Conservation (phyloP, 2,113 vertebrate species). For the Eira barbara region DNA sequence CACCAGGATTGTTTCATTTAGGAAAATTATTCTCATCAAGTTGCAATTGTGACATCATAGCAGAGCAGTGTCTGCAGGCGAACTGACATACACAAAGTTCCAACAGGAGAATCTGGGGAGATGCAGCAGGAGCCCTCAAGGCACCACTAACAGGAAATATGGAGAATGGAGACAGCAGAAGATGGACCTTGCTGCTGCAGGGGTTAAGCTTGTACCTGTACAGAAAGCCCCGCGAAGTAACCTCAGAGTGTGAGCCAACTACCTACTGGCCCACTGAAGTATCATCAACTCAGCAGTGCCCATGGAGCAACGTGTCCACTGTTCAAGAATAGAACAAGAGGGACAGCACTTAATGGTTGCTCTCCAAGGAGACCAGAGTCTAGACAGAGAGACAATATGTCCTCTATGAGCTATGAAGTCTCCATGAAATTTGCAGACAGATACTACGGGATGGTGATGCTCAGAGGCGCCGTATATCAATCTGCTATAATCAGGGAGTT, state of each 20-base stretch:
- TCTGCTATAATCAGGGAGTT: not conserved
- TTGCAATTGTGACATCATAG: slow-evolving; percentile 23
- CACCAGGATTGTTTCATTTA: slow-evolving; percentile 57
- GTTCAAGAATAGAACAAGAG: not conserved
- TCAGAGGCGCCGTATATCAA: not conserved
- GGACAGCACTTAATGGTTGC: not conserved
- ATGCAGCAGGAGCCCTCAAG: not conserved
- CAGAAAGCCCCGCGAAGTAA: not conserved
- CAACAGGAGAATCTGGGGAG: not conserved
- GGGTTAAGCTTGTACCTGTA: not conserved
- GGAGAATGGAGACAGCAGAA: not conserved
- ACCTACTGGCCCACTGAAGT: not conserved
- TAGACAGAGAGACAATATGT: not conserved
- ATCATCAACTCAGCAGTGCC: not conserved
- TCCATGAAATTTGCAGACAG: not conserved
- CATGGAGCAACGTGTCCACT: not conserved
- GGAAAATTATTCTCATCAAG: slow-evolving; percentile 54
- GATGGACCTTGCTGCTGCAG: not conserved
- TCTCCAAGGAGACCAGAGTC: not conserved
- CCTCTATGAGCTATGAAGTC: not conserved
- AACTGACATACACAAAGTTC: slow-evolving; percentile 19
- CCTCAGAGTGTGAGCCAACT: not conserved
- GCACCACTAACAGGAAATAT: not conserved
- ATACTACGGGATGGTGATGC: not conserved
- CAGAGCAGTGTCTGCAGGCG: not conserved